phyloP scores from a whole-genome alignment of 30 jellyfish, hydroid and myxozoan genomes.

The Aurelia coerulea region DNA sequence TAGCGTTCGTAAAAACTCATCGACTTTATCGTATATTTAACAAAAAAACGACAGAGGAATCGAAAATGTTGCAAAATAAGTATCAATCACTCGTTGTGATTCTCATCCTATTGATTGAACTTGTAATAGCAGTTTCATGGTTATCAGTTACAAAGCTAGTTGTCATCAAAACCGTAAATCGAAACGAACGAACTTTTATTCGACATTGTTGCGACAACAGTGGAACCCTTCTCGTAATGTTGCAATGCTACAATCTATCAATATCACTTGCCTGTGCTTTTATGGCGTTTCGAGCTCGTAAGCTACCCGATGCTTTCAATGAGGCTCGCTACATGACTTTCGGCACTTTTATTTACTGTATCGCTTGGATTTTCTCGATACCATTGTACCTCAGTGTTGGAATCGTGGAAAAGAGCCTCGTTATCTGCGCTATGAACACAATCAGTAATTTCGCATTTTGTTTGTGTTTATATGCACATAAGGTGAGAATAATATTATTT shows the following conservation, averaged over 20 bases:
- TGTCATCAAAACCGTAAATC: slow-evolving; percentile 6
- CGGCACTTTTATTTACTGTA: slow-evolving; percentile 69
- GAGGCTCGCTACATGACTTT: slow-evolving; percentile 84
- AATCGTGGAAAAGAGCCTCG: slow-evolving; percentile 13
- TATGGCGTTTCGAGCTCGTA: slow-evolving; percentile 91
- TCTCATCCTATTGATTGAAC: slow-evolving; percentile 53
- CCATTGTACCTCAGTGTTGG: slow-evolving; percentile 77
- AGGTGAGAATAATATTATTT: slow-evolving; percentile 63
- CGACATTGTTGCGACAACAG: slow-evolving; percentile 60
- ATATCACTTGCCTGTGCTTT: slow-evolving; percentile 59
- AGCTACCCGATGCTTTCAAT: slow-evolving; percentile 81
- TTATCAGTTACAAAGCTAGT: slow-evolving; percentile 36
- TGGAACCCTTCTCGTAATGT: slow-evolving; percentile 37
- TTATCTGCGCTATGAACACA: slow-evolving; percentile 45
- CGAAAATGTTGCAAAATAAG: slow-evolving; percentile 66
- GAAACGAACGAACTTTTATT: slow-evolving; percentile 19
- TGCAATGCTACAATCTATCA: slow-evolving; percentile 33
- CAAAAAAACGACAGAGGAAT: slow-evolving; percentile 58
- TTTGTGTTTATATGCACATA: slow-evolving; percentile 51
- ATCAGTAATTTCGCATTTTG: slow-evolving; percentile 40
- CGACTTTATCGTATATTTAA: slow-evolving; percentile 77
- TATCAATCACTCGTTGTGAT: slow-evolving; percentile 68
- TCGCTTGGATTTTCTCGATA: slow-evolving; percentile 63
- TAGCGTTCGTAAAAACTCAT: slow-evolving; percentile 71
- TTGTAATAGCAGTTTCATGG: slow-evolving; percentile 41